Evolutionary conservation across 92 coral and sea anemone species (phyloP), one percentile per base, ranked within the genome.

Genomic region (Siderastrea siderea): DNA sequence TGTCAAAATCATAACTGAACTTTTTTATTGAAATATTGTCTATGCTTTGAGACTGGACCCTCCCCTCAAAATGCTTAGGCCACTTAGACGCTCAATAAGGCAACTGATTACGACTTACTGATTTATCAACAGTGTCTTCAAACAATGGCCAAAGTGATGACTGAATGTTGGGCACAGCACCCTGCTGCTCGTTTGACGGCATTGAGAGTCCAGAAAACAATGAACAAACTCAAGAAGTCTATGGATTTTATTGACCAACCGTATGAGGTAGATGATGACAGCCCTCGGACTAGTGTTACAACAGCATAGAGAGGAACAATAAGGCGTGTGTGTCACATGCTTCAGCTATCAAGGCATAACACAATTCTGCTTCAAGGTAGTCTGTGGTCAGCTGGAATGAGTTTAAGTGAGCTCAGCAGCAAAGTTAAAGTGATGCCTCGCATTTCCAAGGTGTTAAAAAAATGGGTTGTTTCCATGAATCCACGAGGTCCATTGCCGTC

Each of bases 111-210:
- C 45, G 1, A 1, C 5, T 46, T 65, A 19, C 45, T 70, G 44
- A 67, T 85, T 61, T 46, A 10, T 74, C 72, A 60, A 60, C 82
- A 95, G 98, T 85, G 84, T 69, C 93, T 95, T 13, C 79, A 91
- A 71, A 88, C 86, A 19, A 89, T 95, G 96, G 94, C 95, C 9
- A 95, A 94, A 78, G 86, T 95, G 80, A 95, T 95, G 95, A 78
- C 96, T 1, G 98, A 95, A 83, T 93, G 98, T 62, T 95, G 98
- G 98, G 88, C 95, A 10, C 94, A 83, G 2, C 94, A 89, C 2
- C 98, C 98, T 11, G 83, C 92, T 5, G 98, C 98, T 59, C 85
- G 98, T 10, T 84, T 95, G 53, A 95, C 98, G 48, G 98, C 98
- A 1, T 79, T 95, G 65, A 89, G 98, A 47, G 98, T 95, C 62